Conservation (phyloP, 2,113 vertebrate species). For the Cathartes aura region DNA sequence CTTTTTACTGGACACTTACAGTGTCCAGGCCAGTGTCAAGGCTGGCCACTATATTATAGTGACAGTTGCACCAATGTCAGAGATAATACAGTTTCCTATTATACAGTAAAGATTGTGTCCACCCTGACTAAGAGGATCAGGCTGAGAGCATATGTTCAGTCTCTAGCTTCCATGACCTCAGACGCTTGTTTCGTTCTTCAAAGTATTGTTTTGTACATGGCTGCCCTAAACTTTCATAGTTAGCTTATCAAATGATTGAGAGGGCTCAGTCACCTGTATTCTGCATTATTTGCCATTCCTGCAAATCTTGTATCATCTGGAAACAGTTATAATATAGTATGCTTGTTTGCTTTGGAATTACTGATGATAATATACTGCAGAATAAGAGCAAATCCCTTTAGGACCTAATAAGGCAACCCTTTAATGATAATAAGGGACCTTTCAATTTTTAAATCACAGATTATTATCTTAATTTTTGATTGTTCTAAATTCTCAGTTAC, state of each 20-base stretch:
- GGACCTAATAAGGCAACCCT: not conserved
- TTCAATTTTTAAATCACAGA: not conserved
- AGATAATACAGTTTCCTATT: not conserved
- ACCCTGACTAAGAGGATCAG: conserved; percentile 4
- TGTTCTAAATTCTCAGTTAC: not conserved
- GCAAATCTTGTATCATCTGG: not conserved
- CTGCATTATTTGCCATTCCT: not conserved
- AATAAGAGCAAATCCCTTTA: not conserved
- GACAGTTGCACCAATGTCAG: not conserved
- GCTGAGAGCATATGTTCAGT: not conserved
- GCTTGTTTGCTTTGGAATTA: not conserved
- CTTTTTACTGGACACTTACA: not conserved
- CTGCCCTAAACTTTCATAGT: not conserved
- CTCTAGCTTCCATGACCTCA: not conserved
- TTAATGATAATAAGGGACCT: not conserved
- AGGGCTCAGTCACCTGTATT: not conserved
- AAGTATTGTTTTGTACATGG: not conserved
- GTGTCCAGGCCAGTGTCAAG: not conserved
- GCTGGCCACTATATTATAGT: not conserved
- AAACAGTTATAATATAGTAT: not conserved
- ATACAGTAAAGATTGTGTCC: not conserved
- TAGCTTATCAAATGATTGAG: not conserved
- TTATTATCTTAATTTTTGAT: not conserved
- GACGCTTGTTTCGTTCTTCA: not conserved
- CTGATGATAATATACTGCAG: not conserved